Percentiles rank a stretch among this genome's conserved stretches.
Evolutionary conservation across 2,888 invertebrate genomes (phyloP).

Genomic region (Lepas anatifera): DNA sequence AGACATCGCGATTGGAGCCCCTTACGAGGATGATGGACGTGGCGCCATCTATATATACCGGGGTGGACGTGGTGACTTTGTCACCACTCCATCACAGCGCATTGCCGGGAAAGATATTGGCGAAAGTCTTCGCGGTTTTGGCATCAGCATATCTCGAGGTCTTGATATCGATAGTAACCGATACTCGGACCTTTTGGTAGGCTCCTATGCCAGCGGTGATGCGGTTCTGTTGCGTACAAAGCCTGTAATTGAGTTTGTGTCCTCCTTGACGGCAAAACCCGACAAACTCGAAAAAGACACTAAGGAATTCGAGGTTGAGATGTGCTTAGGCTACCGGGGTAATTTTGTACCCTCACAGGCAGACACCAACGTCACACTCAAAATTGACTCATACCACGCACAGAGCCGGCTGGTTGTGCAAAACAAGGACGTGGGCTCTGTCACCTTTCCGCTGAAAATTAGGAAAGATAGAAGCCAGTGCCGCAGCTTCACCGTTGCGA

Average conservation of each 20-base stretch:
- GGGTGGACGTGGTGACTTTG: constrained; percentile 40
- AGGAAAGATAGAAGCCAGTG: neutral
- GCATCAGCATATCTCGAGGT: constrained; percentile 46
- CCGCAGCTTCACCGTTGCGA: neutral
- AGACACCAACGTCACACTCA: neutral
- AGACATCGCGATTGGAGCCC: constrained; percentile 51
- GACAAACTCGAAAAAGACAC: constrained; percentile 20
- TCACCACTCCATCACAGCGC: constrained; percentile 30
- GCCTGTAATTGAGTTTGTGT: constrained; percentile 32
- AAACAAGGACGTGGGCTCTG: neutral
- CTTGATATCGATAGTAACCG: constrained; percentile 46
- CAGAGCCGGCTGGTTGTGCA: neutral
- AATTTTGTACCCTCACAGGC: neutral
- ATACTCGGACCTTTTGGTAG: constrained; percentile 33
- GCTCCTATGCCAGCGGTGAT: constrained; percentile 21
- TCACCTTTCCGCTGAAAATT: neutral
- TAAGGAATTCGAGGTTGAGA: constrained; percentile 25
- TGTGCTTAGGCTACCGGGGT: constrained; percentile 28
- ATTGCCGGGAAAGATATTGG: constrained; percentile 38
- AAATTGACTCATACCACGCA: neutral
- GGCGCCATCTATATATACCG: constrained; percentile 52
- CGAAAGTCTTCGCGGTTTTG: constrained; percentile 40
- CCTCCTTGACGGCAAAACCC: constrained; percentile 15
- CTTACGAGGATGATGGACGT: constrained; percentile 44
- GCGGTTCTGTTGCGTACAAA: constrained; percentile 28